Percentiles rank a stretch among this genome's conserved stretches.
Conservation (phyloP, 2,888 invertebrate genomes). For the Rotaria magnacalcarata region DNA sequence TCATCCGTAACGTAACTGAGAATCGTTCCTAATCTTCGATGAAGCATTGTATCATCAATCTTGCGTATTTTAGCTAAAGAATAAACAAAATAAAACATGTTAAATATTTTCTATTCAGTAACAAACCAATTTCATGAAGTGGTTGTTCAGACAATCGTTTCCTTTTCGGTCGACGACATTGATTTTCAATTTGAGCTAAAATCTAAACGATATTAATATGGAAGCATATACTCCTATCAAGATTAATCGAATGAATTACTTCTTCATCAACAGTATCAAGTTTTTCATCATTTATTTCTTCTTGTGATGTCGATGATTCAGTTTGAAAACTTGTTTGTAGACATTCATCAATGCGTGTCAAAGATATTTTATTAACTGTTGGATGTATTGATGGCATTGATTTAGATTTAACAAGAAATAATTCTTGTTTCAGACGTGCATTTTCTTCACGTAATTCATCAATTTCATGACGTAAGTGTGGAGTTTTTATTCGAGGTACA, state of each 20-base stretch:
- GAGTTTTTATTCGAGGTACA: slow-evolving; percentile 30
- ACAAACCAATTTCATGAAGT: slow-evolving; percentile 23
- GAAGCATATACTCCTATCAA: neutral
- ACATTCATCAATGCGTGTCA: slow-evolving; percentile 18
- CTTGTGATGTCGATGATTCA: neutral
- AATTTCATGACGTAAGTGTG: slow-evolving; percentile 17
- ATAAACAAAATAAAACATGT: neutral
- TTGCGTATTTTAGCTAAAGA: neutral
- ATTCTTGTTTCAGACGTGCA: slow-evolving; percentile 5
- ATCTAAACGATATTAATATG: neutral
- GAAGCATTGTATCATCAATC: slow-evolving; percentile 26
- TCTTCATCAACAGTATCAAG: slow-evolving; percentile 25
- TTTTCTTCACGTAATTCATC: slow-evolving; percentile 35
- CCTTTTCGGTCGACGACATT: slow-evolving; percentile 15
- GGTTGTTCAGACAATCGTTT: neutral
- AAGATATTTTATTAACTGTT: neutral
- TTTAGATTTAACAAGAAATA: slow-evolving; percentile 15
- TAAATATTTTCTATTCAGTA: neutral
- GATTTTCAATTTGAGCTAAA: slow-evolving; percentile 35
- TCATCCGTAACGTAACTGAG: slow-evolving; percentile 2
- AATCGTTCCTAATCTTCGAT: slow-evolving; percentile 27
- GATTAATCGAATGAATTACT: neutral
- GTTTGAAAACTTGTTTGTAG: neutral
- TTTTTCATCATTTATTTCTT: neutral
- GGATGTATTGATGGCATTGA: neutral